phyloP scores from a whole-genome alignment of 2,888 invertebrate species.

The Frankliniella fusca region DNA sequence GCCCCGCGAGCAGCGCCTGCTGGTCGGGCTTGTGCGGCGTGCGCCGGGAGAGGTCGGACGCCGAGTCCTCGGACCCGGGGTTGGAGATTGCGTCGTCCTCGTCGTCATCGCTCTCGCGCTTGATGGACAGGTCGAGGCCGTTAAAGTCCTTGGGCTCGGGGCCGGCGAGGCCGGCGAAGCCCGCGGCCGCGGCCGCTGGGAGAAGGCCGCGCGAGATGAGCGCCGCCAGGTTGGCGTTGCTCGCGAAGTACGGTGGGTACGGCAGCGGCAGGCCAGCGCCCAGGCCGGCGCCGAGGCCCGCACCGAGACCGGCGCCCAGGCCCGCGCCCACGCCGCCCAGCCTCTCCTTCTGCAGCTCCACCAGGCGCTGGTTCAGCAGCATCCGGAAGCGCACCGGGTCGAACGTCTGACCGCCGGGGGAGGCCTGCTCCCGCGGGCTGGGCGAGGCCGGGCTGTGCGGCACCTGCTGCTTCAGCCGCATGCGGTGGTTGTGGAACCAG shows the following conservation, averaged over 20 bases:
- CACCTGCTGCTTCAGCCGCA: constrained; percentile 90
- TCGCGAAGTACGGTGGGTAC: constrained; percentile 73
- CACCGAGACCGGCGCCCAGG: constrained; percentile 45
- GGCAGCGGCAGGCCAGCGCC: constrained; percentile 63
- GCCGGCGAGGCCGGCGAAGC: constrained; percentile 55
- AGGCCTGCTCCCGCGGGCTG: constrained; percentile 55
- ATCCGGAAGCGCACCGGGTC: constrained; percentile 89
- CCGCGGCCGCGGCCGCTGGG: constrained; percentile 57
- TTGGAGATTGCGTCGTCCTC: constrained; percentile 79
- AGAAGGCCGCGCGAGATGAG: constrained; percentile 65
- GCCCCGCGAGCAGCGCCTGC: constrained; percentile 37
- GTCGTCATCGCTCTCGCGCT: constrained; percentile 71
- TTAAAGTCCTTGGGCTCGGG: constrained; percentile 49
- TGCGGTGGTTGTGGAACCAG: constrained; percentile 99
- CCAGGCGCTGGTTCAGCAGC: constrained; percentile 79
- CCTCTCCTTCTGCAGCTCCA: constrained; percentile 81
- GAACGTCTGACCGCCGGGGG: constrained; percentile 63
- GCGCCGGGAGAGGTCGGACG: constrained; percentile 39
- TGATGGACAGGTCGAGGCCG: constrained; percentile 78
- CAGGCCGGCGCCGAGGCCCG: not conserved
- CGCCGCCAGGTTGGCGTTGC: constrained; percentile 71
- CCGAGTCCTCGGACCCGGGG: constrained; percentile 65
- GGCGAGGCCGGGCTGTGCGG: constrained; percentile 70
- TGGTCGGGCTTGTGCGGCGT: constrained; percentile 46
- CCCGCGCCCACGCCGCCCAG: constrained; percentile 64